Conservation (phyloP, 2,888 invertebrate species). For the Drosophila borealis region DNA sequence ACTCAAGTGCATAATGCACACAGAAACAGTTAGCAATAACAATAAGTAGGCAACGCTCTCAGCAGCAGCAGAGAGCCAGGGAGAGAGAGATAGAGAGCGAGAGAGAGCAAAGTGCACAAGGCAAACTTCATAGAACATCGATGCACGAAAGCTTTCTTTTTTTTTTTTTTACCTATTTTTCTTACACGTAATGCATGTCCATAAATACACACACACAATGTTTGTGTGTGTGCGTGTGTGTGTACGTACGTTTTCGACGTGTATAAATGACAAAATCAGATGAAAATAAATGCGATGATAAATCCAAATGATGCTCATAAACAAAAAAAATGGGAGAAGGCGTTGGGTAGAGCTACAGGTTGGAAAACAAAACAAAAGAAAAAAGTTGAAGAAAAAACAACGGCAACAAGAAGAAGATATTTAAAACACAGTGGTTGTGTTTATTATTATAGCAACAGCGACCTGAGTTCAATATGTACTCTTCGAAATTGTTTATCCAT, state of each 20-base stretch:
- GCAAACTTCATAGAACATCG: slow-evolving; percentile 32
- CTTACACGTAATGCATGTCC: slow-evolving; percentile 27
- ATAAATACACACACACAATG: slow-evolving; percentile 15
- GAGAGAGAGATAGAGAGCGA: neutral
- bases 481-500: neutral
- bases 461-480: neutral
- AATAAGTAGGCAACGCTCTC: slow-evolving; percentile 15
- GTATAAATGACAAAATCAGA: slow-evolving; percentile 69
- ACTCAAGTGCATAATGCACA: slow-evolving; percentile 27
- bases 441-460: neutral
- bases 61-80: neutral
- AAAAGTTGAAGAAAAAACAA: slow-evolving; percentile 2
- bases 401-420: slow-evolving; percentile 1
- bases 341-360: slow-evolving; percentile 28
- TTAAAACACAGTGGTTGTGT: slow-evolving; percentile 1
- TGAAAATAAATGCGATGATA: slow-evolving; percentile 64
- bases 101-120: slow-evolving; percentile 15
- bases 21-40: slow-evolving; percentile 14
- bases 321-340: slow-evolving; percentile 4
- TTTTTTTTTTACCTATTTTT: slow-evolving; percentile 17
- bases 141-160: slow-evolving; percentile 21
- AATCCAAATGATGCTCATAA: slow-evolving; percentile 22
- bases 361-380: slow-evolving; percentile 7
- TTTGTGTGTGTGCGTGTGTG: neutral
- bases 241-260: slow-evolving; percentile 6